These are phyloP conservation scores for Ptilorrhoa leucosticta DNA, from an alignment of 2,113 vertebrate genomes.

Conservation along the genomic window DNA sequence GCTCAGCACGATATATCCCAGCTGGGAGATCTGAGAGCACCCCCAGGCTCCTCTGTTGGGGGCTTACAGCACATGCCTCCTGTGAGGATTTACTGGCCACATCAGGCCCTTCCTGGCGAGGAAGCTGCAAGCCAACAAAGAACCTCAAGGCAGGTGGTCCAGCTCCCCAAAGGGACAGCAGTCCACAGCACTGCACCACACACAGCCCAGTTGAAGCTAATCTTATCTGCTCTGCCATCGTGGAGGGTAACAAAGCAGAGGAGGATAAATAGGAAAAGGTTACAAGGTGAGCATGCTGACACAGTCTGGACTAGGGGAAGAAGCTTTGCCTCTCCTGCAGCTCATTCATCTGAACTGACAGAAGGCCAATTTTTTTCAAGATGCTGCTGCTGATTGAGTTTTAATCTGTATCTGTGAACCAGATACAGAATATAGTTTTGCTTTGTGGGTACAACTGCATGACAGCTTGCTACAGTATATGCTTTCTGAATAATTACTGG, in stretches of 20 bases:
- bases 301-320: neutral
- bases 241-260: neutral
- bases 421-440: neutral
- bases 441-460: neutral
- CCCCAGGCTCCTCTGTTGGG: neutral
- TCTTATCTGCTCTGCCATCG: neutral
- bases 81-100: no score
- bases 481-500: neutral
- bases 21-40: neutral
- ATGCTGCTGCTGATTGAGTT: accelerated
- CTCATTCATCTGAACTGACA: neutral
- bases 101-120: accelerated
- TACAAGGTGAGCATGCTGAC: neutral
- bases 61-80: neutral
- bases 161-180: neutral
- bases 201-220: neutral
- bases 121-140: neutral
- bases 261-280: neutral
- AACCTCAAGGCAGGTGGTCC: neutral
- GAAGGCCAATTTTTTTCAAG: neutral
- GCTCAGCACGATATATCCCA: neutral
- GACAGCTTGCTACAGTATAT: neutral
- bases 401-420: neutral
- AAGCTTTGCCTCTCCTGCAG: neutral
- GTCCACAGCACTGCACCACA: no score